Conservation (phyloP, 2,113 vertebrate species). For the Callionymus lyra region DNA sequence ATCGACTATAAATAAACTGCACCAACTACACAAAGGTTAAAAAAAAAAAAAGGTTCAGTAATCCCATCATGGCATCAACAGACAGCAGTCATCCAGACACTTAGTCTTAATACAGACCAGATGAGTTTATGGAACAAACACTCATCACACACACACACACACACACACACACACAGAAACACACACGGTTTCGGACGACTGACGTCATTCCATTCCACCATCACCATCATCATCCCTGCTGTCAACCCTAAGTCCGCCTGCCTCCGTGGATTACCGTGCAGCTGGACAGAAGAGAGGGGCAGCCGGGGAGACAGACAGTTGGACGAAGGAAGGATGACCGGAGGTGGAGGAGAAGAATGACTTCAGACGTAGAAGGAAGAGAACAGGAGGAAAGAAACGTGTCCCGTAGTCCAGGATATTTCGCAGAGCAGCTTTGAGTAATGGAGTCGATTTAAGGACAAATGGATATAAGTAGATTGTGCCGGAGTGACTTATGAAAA, state of each 20-base stretch:
- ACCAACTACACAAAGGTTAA: too few species aligned
- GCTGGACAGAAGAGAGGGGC: constrained; percentile 42
- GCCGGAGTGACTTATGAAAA: too few species aligned
- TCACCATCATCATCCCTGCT: constrained; percentile 45
- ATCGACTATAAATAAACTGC: too few species aligned
- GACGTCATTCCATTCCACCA: constrained; percentile 57
- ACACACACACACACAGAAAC: constrained; percentile 12
- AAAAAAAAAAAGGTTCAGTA: too few species aligned
- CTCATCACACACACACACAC: constrained; percentile 17
- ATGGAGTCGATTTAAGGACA: too few species aligned
- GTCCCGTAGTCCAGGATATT: too few species aligned
- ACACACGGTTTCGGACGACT: constrained; percentile 29
- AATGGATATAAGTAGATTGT: too few species aligned
- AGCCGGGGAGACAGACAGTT: constrained; percentile 16
- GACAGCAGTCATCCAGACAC: constrained; percentile 9
- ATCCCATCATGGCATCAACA: constrained; percentile 4
- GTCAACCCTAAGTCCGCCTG: constrained; percentile 57
- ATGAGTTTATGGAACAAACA: constrained; percentile 54
- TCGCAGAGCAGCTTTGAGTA: too few species aligned
- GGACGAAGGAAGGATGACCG: constrained; percentile 20
- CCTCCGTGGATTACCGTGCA: constrained; percentile 52
- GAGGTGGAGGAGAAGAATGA: constrained; percentile 1
- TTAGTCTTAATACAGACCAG: constrained; percentile 59
- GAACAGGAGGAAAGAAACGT: not conserved
- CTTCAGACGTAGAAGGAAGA: constrained; percentile 5